A percentile compares a stretch with the other conserved stretches of the same genome.
phyloP scores from a whole-genome alignment of 2,113 vertebrate genomes.

The Chionodraco myersi region DNA sequence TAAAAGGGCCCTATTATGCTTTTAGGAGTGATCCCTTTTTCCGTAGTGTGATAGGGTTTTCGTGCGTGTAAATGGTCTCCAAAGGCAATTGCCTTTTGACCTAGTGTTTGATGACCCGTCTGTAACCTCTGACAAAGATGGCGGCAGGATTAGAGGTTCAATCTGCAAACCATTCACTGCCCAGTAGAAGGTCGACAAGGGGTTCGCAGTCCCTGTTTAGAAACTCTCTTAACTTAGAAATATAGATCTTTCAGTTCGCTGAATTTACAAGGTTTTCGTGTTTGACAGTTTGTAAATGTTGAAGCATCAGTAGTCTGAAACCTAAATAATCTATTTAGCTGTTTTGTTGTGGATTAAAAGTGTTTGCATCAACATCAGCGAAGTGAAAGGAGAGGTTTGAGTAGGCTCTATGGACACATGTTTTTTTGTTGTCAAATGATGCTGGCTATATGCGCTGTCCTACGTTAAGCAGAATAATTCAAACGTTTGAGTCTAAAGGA shows the following conservation, averaged over 20 bases:
- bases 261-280: too few relatives aligned
- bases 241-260: not conserved
- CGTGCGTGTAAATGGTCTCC: too few relatives aligned
- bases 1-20: too few relatives aligned
- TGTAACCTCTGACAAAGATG: not conserved
- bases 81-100: too few relatives aligned
- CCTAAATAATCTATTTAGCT: not conserved
- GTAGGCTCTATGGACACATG: not conserved
- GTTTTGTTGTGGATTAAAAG: not conserved
- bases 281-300: too few relatives aligned
- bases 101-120: not conserved
- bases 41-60: too few relatives aligned
- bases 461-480: not conserved
- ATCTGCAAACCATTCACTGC: not conserved
- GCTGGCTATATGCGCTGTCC: not conserved
- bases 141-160: not conserved
- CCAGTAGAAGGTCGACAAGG: not conserved
- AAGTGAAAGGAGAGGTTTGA: not conserved
- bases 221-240: not conserved
- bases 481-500: not conserved
- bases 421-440: not conserved
- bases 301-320: not conserved
- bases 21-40: too few relatives aligned
- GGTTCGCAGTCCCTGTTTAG: not conserved
- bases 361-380: not conserved